Evolutionary conservation across 2,888 invertebrate species (phyloP).

Genomic region (Miltochrista miniata): DNA sequence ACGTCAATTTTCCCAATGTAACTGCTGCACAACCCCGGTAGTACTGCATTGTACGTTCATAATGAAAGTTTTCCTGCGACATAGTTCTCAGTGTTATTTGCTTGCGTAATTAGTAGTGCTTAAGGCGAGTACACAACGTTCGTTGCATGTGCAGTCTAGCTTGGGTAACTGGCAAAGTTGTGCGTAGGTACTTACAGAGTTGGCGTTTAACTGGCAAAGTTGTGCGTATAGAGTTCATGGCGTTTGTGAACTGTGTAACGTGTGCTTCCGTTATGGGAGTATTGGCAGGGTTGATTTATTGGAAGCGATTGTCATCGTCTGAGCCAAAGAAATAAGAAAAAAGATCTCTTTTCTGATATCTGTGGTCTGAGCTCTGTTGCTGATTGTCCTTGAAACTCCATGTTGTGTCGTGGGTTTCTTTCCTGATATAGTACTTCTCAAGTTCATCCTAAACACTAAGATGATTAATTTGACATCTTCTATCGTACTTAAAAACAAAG

Average conservation of each 20-base stretch:
- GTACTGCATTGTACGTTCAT: constrained; percentile 38
- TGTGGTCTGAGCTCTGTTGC: too few relatives aligned
- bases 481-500: too few relatives aligned
- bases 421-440: too few relatives aligned
- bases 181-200: background rate
- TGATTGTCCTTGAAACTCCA: too few relatives aligned
- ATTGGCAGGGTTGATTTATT: background rate
- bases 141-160: constrained; percentile 3
- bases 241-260: background rate
- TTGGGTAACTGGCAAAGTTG: constrained; percentile 4
- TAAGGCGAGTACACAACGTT: constrained; percentile 7
- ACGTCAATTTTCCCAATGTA: background rate
- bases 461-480: too few relatives aligned
- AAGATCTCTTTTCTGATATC: too few relatives aligned
- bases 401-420: too few relatives aligned
- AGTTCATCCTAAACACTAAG: too few relatives aligned
- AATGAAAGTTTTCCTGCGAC: constrained; percentile 43
- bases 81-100: constrained; percentile 34
- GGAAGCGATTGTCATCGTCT: too few relatives aligned
- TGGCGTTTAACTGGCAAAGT: background rate
- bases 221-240: background rate
- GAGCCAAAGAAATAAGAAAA: too few relatives aligned
- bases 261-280: background rate
- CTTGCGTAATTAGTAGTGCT: constrained; percentile 38
- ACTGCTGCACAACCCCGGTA: constrained; percentile 19